A percentile compares a stretch with the other conserved stretches of the same genome.
Evolutionary conservation across 2,888 invertebrate species (phyloP).

Genomic region (Syrphus vitripennis): DNA sequence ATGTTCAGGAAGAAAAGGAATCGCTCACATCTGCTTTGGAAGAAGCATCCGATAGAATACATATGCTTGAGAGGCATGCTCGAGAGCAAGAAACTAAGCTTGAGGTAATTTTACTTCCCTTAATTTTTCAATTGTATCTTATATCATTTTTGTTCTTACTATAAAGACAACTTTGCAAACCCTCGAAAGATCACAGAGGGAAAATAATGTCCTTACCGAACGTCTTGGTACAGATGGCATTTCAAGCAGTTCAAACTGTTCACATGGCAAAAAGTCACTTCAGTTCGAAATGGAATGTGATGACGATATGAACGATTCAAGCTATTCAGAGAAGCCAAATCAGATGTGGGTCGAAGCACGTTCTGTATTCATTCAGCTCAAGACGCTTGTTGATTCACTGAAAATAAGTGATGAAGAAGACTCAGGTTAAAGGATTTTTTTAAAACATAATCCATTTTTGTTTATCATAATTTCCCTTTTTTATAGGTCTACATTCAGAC

Average conservation of each 20-base stretch:
- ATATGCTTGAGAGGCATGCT: conserved; percentile 91
- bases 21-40: conserved; percentile 90
- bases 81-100: conserved; percentile 88
- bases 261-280: conserved; percentile 84
- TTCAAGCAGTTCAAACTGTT: conserved; percentile 73
- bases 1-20: conserved; percentile 90
- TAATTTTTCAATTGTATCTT: neutral
- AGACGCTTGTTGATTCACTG: conserved; percentile 87
- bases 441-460: neutral
- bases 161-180: conserved; percentile 84
- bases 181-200: conserved; percentile 87
- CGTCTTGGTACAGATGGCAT: conserved; percentile 84
- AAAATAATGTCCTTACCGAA: conserved; percentile 87
- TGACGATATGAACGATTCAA: conserved; percentile 84
- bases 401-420: conserved; percentile 89
- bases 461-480: neutral
- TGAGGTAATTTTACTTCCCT: conserved; percentile 74
- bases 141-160: neutral
- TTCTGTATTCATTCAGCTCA: conserved; percentile 88
- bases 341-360: conserved; percentile 86
- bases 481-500: conserved; percentile 86
- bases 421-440: conserved; percentile 82
- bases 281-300: conserved; percentile 95
- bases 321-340: conserved; percentile 80
- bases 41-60: conserved; percentile 93